A percentile compares a stretch with the other conserved stretches of the same genome.
Evolutionary conservation across 2,113 vertebrate species (phyloP).

Genomic region (Strigops habroptila): DNA sequence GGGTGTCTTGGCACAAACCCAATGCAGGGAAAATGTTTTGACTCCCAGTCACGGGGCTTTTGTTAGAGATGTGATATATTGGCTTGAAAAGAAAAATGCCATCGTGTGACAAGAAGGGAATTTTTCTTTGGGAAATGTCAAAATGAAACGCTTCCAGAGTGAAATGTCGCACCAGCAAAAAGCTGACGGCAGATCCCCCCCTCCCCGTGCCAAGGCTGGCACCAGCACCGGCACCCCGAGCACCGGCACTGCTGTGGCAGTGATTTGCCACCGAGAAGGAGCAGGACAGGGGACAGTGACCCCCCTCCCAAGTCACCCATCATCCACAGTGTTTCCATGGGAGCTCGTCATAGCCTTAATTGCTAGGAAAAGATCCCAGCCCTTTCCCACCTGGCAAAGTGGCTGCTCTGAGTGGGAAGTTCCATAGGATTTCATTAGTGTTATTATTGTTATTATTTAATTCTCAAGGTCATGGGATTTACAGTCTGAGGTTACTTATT

Average conservation of each 20-base stretch:
- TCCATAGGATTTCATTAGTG: conserved; percentile 12
- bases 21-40: background rate
- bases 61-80: background rate
- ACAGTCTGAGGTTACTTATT: conserved; percentile 66
- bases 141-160: background rate
- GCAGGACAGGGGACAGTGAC: background rate
- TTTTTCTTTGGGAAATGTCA: background rate
- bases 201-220: background rate
- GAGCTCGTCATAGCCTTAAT: background rate
- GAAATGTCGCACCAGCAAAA: background rate
- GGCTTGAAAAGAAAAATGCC: background rate
- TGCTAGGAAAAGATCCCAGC: background rate
- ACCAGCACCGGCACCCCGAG: background rate
- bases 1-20: background rate
- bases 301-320: background rate
- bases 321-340: background rate
- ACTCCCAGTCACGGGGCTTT: background rate
- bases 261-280: background rate
- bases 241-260: background rate
- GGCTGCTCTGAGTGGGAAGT: background rate
- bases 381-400: conserved; percentile 25
- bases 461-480: conserved; percentile 70
- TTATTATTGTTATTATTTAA: conserved; percentile 52
- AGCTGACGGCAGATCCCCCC: background rate
- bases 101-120: background rate